These are phyloP conservation scores for Bufotes viridis DNA, from an alignment of 2,797 vertebrate genomes.

Conservation along the genomic window DNA sequence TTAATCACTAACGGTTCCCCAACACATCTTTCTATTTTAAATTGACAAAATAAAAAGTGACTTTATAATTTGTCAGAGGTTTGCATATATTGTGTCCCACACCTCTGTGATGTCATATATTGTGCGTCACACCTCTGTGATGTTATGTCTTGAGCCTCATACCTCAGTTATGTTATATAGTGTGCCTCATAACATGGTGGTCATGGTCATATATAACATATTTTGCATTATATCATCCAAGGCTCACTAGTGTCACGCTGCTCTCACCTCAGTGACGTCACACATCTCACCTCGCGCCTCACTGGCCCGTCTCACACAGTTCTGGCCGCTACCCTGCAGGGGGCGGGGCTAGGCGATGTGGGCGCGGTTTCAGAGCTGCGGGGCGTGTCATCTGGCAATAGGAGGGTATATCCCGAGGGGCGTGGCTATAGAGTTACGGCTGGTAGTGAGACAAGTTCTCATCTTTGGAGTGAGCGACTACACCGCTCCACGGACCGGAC, in stretches of 20 bases:
- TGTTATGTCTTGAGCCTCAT: background rate
- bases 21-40: no score
- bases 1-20: no score
- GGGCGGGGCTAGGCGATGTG: slow-evolving; percentile 16
- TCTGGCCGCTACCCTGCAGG: background rate
- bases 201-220: background rate
- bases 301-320: background rate
- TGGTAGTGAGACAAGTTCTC: slow-evolving; percentile 24
- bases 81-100: no score
- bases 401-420: slow-evolving; percentile 7
- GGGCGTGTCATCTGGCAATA: background rate
- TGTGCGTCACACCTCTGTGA: background rate
- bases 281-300: background rate
- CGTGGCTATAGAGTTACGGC: background rate
- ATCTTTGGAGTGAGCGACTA: background rate
- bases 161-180: background rate
- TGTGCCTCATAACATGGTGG: background rate
- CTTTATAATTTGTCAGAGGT: no score
- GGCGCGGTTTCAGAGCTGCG: background rate
- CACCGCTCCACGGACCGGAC: background rate
- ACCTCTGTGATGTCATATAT: background rate
- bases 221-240: no score
- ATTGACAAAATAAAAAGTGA: no score
- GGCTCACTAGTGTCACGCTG: no score
- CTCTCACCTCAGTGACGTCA: background rate